These are phyloP conservation scores for Drosophila borealis DNA, from an alignment of 2,888 invertebrate genomes.

Conservation along the genomic window DNA sequence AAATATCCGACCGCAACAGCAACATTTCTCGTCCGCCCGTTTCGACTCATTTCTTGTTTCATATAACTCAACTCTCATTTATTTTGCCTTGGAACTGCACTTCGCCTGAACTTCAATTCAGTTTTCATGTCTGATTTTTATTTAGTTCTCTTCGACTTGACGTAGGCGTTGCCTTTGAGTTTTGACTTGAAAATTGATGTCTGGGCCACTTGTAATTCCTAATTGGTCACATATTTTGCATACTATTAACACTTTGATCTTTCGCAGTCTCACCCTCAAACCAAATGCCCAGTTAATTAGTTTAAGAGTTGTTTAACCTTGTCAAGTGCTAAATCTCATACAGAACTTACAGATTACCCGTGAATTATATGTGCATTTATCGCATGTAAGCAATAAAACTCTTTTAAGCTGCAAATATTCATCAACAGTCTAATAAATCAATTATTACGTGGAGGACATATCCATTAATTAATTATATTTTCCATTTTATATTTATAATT, in stretches of 20 bases:
- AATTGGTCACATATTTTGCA: conserved; percentile 51
- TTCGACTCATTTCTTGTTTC: conserved; percentile 13
- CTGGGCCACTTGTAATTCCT: conserved; percentile 28
- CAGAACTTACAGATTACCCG: too few relatives aligned
- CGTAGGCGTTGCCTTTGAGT: conserved; percentile 10
- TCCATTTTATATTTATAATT: not conserved
- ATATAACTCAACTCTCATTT: conserved; percentile 14
- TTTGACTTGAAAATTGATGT: conserved; percentile 26
- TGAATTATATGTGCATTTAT: too few relatives aligned
- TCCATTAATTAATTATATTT: too few relatives aligned
- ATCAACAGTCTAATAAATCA: too few relatives aligned
- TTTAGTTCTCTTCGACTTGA: not conserved
- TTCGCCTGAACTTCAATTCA: conserved; percentile 25
- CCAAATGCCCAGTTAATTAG: conserved; percentile 8
- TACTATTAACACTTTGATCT: conserved; percentile 45
- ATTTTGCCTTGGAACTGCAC: conserved; percentile 24
- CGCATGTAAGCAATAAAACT: not conserved
- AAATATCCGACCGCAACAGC: conserved; percentile 55
- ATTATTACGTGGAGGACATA: too few relatives aligned
- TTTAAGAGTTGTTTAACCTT: conserved; percentile 2
- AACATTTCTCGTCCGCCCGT: conserved; percentile 28
- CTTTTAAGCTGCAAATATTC: not conserved
- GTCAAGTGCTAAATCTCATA: not conserved
- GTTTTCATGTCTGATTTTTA: conserved; percentile 10
- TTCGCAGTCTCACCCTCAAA: too few relatives aligned